Conservation (phyloP, 1,140 invertebrate species). For the Drosophila truncata region DNA sequence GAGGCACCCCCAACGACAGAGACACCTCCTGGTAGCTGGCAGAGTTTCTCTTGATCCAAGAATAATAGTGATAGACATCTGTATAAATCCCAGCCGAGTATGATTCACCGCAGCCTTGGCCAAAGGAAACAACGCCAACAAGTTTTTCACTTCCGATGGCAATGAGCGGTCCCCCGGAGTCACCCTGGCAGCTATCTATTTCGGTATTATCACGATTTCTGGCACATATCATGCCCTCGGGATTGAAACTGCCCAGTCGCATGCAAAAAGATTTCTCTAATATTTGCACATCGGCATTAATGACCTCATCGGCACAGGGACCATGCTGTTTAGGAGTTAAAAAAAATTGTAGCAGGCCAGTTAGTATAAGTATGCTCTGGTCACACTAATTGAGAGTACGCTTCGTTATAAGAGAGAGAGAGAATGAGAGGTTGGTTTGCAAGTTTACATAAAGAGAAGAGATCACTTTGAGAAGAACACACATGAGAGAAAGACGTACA, state of each 20-base stretch:
- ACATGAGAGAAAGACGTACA: no score
- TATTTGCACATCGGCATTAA: conserved; percentile 45
- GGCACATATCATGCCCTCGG: conserved; percentile 64
- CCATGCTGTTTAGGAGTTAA: conserved; percentile 26
- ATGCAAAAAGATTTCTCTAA: background rate
- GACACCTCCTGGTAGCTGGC: background rate
- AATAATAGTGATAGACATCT: conserved; percentile 87
- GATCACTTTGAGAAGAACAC: no score
- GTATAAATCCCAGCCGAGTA: conserved; percentile 91
- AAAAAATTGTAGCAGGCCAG: no score
- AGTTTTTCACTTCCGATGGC: conserved; percentile 29
- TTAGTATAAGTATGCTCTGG: no score
- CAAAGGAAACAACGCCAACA: conserved; percentile 90
- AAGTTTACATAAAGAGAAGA: no score
- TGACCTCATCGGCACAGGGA: conserved; percentile 36
- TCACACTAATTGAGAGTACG: no score
- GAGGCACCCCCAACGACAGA: no score
- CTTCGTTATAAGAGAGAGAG: no score
- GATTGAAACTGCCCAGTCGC: conserved; percentile 23
- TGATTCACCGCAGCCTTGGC: conserved; percentile 88
- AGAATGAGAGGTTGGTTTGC: no score
- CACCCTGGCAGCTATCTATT: conserved; percentile 70
- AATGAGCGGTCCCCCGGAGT: conserved; percentile 73
- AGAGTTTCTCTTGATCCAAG: conserved; percentile 84
- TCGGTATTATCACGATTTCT: conserved; percentile 37